Conservation (phyloP, 2,888 invertebrate genomes). For the Tetranychus piercei region DNA sequence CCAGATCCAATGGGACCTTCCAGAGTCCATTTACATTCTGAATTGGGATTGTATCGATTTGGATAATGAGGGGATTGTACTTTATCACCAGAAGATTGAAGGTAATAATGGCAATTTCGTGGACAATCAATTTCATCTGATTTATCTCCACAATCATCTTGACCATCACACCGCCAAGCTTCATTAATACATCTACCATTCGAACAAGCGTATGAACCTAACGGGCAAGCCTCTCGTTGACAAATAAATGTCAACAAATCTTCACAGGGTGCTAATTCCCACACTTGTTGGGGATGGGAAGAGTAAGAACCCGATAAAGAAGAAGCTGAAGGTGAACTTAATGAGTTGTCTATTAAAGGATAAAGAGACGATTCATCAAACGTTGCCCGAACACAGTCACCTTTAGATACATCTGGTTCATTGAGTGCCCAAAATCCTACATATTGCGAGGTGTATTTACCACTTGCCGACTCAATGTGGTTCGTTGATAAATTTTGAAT, state of each 20-base stretch:
- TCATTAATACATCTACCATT: constrained; percentile 78
- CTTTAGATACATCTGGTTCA: constrained; percentile 67
- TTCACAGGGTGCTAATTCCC: constrained; percentile 87
- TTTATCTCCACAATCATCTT: constrained; percentile 72
- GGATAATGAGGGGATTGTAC: constrained; percentile 87
- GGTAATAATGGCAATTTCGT: constrained; percentile 56
- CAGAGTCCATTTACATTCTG: constrained; percentile 89
- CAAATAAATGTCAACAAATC: constrained; percentile 85
- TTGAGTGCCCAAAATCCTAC: constrained; percentile 76
- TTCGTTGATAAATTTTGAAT: constrained; percentile 79
- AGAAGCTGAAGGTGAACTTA: background rate
- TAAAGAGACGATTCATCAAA: constrained; percentile 31
- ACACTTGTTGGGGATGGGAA: constrained; percentile 52
- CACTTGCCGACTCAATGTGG: constrained; percentile 80
- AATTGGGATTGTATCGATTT: constrained; percentile 70
- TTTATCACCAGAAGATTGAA: constrained; percentile 82
- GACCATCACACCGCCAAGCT: constrained; percentile 71
- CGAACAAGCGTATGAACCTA: constrained; percentile 61
- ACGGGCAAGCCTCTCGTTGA: constrained; percentile 66
- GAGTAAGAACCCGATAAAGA: background rate
- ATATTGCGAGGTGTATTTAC: constrained; percentile 72
- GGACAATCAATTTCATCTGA: constrained; percentile 82
- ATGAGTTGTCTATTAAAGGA: background rate
- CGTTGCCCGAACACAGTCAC: constrained; percentile 58
- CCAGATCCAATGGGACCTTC: constrained; percentile 92